Conservation (phyloP, 2,797 vertebrate species). For the Mionectes olivaceus region DNA sequence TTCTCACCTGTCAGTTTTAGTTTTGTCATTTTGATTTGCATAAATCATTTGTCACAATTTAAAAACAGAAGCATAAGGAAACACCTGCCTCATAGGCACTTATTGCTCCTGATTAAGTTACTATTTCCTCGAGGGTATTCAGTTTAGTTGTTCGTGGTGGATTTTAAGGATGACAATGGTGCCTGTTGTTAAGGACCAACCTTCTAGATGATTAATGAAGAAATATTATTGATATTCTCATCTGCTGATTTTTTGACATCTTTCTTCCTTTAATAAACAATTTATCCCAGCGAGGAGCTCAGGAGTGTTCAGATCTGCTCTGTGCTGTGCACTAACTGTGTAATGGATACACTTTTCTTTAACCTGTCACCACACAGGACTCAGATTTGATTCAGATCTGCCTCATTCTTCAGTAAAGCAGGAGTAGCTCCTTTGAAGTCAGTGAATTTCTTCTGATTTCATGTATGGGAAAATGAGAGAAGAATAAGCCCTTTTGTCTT, state of each 20-base stretch:
- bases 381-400: slow-evolving; percentile 15
- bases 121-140: background rate
- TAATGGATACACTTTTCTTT: slow-evolving; percentile 2
- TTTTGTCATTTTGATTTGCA: slow-evolving; percentile 46
- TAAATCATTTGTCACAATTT: slow-evolving; percentile 26
- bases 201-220: slow-evolving; percentile 35
- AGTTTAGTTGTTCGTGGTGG: background rate
- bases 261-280: slow-evolving; percentile 17
- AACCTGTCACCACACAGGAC: slow-evolving; percentile 1
- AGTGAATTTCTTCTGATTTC: slow-evolving; percentile 39
- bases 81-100: slow-evolving; percentile 25
- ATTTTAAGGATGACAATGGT: slow-evolving; percentile 4
- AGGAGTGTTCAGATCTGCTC: background rate
- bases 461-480: slow-evolving; percentile 26
- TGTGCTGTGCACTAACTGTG: background rate
- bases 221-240: slow-evolving; percentile 48
- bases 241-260: slow-evolving; percentile 17
- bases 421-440: slow-evolving; percentile 46
- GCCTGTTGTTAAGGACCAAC: background rate
- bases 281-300: background rate
- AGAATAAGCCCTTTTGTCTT: slow-evolving; percentile 54
- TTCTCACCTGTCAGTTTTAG: background rate
- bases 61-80: slow-evolving; percentile 48
- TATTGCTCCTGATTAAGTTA: slow-evolving; percentile 6
- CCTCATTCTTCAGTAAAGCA: background rate